phyloP scores from a whole-genome alignment of 2,797 vertebrate genomes.

The Cirrhinus molitorella region DNA sequence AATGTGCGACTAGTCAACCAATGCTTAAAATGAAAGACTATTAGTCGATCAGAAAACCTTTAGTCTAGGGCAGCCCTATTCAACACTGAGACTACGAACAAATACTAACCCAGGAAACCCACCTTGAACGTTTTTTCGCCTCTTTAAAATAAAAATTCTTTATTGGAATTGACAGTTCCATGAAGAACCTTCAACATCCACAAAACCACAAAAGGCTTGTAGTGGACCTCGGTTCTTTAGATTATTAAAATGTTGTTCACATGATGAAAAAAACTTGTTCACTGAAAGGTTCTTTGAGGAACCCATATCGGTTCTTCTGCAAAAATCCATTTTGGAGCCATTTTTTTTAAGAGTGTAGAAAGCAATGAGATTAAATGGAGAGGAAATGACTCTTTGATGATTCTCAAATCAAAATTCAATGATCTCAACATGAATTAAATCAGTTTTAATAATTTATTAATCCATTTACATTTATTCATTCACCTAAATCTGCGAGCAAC shows the following conservation, averaged over 20 bases:
- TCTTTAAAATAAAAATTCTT: background rate
- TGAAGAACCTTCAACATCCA: background rate
- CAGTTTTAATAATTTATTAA: background rate
- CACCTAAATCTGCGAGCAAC: background rate
- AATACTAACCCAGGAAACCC: background rate
- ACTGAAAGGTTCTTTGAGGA: background rate
- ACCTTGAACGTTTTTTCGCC: background rate
- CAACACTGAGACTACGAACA: background rate
- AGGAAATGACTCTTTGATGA: background rate
- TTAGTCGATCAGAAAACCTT: too few relatives aligned
- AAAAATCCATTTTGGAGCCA: background rate
- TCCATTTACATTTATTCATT: background rate
- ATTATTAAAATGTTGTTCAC: background rate
- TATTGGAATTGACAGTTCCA: background rate
- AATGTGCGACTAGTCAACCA: too few relatives aligned
- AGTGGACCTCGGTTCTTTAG: background rate
- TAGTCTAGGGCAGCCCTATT: too few relatives aligned
- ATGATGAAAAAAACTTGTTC: background rate
- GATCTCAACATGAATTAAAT: background rate
- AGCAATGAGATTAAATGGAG: slow-evolving; percentile 1
- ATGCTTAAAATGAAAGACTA: too few relatives aligned
- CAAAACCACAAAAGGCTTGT: background rate
- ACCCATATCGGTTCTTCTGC: background rate
- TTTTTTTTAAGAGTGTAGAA: background rate
- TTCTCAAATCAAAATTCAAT: background rate